A percentile compares a stretch with the other conserved stretches of the same genome.
Conservation (phyloP, 2,888 invertebrate species). For the Erpobdella octoculata region DNA sequence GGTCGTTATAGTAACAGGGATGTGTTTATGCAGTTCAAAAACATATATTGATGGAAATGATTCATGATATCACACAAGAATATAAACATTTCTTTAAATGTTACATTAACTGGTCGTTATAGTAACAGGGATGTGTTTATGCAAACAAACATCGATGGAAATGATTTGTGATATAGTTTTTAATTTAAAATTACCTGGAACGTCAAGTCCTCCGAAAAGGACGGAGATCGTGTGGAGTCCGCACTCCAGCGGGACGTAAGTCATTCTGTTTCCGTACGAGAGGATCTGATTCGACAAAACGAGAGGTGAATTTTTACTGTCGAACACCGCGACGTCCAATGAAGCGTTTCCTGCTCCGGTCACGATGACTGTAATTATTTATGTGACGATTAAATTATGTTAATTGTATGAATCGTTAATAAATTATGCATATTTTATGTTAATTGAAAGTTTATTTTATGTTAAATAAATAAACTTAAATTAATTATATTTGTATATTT, state of each 20-base stretch:
- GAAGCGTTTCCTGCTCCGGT: constrained; percentile 81
- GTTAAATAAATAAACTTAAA: too few species aligned
- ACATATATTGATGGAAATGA: neutral
- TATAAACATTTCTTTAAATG: neutral
- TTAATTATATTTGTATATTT: too few species aligned
- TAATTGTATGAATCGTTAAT: too few species aligned
- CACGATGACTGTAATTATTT: constrained; percentile 63
- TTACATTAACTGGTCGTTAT: neutral
- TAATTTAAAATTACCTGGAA: constrained; percentile 52
- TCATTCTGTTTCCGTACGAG: constrained; percentile 56
- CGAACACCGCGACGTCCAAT: constrained; percentile 74
- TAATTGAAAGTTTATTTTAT: too few species aligned
- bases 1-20: neutral
- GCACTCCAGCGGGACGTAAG: constrained; percentile 74
- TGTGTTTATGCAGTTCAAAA: neutral
- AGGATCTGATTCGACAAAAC: constrained; percentile 64
- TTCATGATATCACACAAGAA: neutral
- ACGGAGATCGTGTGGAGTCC: constrained; percentile 66
- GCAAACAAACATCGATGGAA: neutral
- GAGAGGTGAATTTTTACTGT: constrained; percentile 70
- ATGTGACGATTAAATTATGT: too few species aligned
- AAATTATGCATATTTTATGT: too few species aligned
- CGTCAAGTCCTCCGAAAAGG: constrained; percentile 58
- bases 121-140: neutral
- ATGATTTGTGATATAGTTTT: neutral